phyloP scores from a whole-genome alignment of 2,888 invertebrate genomes.

The Apeira syringaria region DNA sequence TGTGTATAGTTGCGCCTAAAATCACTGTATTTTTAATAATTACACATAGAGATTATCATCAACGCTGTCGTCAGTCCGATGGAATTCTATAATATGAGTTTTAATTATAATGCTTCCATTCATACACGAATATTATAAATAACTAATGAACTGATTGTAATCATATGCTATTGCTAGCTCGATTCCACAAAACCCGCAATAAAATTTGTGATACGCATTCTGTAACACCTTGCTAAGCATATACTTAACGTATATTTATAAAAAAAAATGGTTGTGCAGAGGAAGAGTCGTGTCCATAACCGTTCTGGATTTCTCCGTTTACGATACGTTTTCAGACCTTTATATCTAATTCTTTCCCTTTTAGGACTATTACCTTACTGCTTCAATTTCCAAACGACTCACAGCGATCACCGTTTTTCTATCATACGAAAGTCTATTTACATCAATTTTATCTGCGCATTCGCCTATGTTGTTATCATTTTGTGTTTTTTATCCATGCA shows the following conservation, averaged over 20 bases:
- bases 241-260: conserved; percentile 7
- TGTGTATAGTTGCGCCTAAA: no score
- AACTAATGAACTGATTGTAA: conserved; percentile 30
- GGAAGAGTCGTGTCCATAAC: conserved; percentile 28
- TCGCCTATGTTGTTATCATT: conserved; percentile 43
- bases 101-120: conserved; percentile 30
- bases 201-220: background rate
- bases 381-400: conserved; percentile 34
- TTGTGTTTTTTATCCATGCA: conserved; percentile 49
- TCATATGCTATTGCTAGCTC: conserved; percentile 12
- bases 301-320: conserved; percentile 24
- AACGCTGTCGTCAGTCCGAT: conserved; percentile 23
- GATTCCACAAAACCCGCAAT: background rate
- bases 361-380: conserved; percentile 52
- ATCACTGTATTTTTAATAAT: no score
- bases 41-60: conserved; percentile 22
- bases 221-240: background rate
- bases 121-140: conserved; percentile 31
- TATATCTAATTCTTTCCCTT: conserved; percentile 42
- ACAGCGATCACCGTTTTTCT: conserved; percentile 35
- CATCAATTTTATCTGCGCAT: conserved; percentile 50
- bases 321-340: conserved; percentile 42
- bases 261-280: conserved; percentile 31
- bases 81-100: conserved; percentile 23
- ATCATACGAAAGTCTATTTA: conserved; percentile 55